Percentiles rank a stretch among this genome's conserved stretches.
Evolutionary conservation across 2,888 invertebrate species (phyloP).

Genomic region (Lithophane ornitopus): DNA sequence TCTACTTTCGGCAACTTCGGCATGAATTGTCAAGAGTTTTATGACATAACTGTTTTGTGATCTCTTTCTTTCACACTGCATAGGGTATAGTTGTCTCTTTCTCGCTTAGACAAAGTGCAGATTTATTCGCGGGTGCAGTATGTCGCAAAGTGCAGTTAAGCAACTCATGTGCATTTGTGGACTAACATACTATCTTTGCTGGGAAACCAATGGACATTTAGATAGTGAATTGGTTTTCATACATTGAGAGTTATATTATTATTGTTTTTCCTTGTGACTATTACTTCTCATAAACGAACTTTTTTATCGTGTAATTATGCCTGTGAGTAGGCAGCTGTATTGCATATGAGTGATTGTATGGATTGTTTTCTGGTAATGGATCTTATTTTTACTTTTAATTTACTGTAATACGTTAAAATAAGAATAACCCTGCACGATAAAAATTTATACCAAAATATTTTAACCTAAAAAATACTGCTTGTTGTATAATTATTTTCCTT

Average conservation of each 20-base stretch:
- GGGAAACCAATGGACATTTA: conserved; percentile 53
- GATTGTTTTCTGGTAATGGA: neutral
- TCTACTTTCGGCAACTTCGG: conserved; percentile 52
- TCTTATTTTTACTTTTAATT: neutral
- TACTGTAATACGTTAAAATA: neutral
- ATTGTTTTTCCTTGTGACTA: neutral
- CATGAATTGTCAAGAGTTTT: conserved; percentile 48
- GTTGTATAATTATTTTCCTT: neutral
- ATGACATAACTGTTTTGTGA: conserved; percentile 25
- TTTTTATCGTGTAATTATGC: neutral
- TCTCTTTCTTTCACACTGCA: conserved; percentile 12
- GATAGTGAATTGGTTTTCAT: conserved; percentile 55
- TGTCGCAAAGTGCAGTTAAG: conserved; percentile 59
- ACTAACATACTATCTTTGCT: conserved; percentile 57
- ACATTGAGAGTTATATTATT: neutral
- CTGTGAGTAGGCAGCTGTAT: conserved; percentile 9
- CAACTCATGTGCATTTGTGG: conserved; percentile 66
- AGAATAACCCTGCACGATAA: neutral
- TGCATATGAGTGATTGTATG: neutral
- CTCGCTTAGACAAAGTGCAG: conserved; percentile 39
- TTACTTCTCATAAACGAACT: conserved; percentile 3
- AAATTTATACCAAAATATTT: neutral
- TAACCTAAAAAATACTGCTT: neutral
- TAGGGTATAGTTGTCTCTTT: conserved; percentile 32
- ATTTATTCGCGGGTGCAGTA: conserved; percentile 55